Base-by-base conservation (phyloP, 2,888 invertebrate species). In the Saturnia pavonia region DNA sequence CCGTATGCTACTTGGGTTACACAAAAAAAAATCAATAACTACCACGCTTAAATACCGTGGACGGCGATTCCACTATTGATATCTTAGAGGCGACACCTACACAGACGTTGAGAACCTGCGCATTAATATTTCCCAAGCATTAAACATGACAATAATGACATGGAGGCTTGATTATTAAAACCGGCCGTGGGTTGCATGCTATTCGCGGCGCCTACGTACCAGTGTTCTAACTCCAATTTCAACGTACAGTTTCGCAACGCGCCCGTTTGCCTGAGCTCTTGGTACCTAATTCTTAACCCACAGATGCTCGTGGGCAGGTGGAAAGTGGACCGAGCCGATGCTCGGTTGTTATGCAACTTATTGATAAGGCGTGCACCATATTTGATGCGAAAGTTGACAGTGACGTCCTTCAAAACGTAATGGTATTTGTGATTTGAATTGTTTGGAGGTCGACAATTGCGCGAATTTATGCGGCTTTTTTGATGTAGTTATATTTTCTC, bases 221-320 rank as follows among this genome's bases (percentile, higher is more conserved):
- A 80, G 80, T 78, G 78, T 75, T 75, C 72, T 69, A 73, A 78
- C 83, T 82, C 82, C 84, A 78, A 83, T 81, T 83, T 81, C 74
- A 83, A 83, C 76, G 80, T 77, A 79, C 73, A 73, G 84, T 93
- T 91, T 91, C 91, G 88, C 89, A 92, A 92, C 80, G 78, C 84
- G 78, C 84, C 79, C 82, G 78, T 75, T 77, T 79, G 84, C 77
- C 80, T 78, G 84, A 72, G 79, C 80, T 77, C 76, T 83, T 77
- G 78, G 78, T 84, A 88, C 91, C 90, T 91, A 90, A 91, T 88
- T 82, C 84, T 88, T 84, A 89, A 83, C 91, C 92, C 91, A 92
- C 91, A 81, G 83, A 77, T 77, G 76, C 78, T 78, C 87, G 91
- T 91, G 92, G 92, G 92, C 88, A 87, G 91, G 88, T 91, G 91